Percentiles rank a stretch among this genome's conserved stretches.
Evolutionary conservation across 1,140 invertebrate genomes (phyloP).

Genomic region (Oryzaephilus surinamensis): DNA sequence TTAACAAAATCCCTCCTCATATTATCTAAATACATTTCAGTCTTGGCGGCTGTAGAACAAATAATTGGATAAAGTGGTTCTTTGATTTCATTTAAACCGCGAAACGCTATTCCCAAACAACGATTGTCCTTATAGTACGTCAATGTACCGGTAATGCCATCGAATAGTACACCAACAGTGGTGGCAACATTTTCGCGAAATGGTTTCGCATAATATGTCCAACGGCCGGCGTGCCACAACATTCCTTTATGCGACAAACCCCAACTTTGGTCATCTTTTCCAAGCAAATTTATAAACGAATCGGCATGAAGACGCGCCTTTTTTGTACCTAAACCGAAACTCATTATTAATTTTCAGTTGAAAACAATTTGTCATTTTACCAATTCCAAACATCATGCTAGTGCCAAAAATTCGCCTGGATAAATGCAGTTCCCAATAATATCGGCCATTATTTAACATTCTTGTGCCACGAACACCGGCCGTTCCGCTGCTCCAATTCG

Average conservation of each 20-base stretch:
- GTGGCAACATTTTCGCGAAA: constrained; percentile 60
- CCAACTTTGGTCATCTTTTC: constrained; percentile 60
- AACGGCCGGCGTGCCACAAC: constrained; percentile 56
- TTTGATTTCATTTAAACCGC: constrained; percentile 43
- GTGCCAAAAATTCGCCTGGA: constrained; percentile 61
- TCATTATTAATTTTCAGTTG: constrained; percentile 38
- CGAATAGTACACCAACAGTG: constrained; percentile 54
- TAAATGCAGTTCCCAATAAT: constrained; percentile 60
- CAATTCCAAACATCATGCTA: constrained; percentile 69
- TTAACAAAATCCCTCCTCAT: constrained; percentile 51
- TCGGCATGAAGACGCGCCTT: constrained; percentile 51
- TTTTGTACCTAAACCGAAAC: constrained; percentile 60
- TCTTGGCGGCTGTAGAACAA: constrained; percentile 64
- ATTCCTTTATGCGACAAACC: constrained; percentile 64
- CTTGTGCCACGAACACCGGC: constrained; percentile 55
- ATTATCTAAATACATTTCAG: constrained; percentile 50
- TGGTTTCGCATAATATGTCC: constrained; percentile 50
- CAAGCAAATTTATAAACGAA: constrained; percentile 58
- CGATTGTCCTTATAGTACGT: constrained; percentile 62
- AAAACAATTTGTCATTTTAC: constrained; percentile 35
- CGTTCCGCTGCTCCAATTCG: constrained; percentile 66
- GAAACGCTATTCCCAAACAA: constrained; percentile 49
- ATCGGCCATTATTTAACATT: constrained; percentile 50
- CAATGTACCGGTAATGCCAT: constrained; percentile 57
- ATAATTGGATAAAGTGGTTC: constrained; percentile 60